Conservation (phyloP, 2,113 vertebrate genomes). For the Ciconia stormi region DNA sequence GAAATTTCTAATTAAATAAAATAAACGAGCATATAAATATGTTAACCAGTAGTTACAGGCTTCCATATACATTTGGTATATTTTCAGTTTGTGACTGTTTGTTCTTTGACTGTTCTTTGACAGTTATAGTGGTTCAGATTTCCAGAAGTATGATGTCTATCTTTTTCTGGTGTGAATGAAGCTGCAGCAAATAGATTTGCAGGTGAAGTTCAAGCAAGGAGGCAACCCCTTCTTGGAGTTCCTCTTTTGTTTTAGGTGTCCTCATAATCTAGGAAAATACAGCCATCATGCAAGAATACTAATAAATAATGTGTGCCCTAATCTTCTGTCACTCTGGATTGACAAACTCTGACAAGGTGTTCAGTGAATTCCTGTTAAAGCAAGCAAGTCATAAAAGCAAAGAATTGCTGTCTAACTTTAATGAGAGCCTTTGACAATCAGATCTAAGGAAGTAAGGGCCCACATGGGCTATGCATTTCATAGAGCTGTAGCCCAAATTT, state of each 20-base stretch:
- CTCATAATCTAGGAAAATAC: background rate
- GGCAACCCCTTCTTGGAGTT: background rate
- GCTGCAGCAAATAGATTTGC: background rate
- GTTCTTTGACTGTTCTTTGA: background rate
- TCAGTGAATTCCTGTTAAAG: background rate
- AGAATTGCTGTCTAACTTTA: background rate
- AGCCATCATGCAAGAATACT: background rate
- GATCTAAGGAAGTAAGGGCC: background rate
- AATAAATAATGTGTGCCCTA: background rate
- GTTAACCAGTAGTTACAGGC: background rate
- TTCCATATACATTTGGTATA: background rate
- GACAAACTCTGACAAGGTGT: background rate
- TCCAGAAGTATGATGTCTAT: background rate
- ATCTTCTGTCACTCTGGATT: background rate
- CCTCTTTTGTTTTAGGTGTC: background rate
- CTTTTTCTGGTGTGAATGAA: background rate
- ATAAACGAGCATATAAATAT: background rate
- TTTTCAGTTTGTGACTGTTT: background rate
- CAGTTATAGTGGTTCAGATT: background rate
- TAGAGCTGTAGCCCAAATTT: background rate
- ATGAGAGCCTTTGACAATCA: background rate
- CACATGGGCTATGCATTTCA: background rate
- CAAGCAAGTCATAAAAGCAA: background rate
- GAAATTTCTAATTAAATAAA: background rate
- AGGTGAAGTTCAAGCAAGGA: background rate